Percentiles rank a stretch among this genome's conserved stretches.
Conservation (phyloP, 2,113 vertebrate genomes). For the Anolis carolinensis region DNA sequence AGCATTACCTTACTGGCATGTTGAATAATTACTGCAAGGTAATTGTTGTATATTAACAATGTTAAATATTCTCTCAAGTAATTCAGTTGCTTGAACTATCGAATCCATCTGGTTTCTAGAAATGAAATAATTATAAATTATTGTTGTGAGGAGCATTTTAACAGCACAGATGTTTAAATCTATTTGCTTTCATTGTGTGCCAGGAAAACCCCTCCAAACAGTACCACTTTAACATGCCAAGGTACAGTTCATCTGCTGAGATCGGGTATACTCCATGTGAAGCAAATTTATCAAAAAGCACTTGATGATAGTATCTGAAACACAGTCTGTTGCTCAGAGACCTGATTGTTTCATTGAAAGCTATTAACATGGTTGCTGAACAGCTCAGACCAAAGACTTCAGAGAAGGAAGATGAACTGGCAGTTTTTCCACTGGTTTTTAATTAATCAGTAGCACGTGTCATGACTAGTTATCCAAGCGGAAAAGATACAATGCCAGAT, state of each 20-base stretch:
- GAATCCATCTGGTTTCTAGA: neutral
- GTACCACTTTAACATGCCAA: constrained; percentile 14
- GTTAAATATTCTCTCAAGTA: neutral
- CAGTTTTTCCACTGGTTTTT: neutral
- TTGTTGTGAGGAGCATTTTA: neutral
- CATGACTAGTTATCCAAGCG: neutral
- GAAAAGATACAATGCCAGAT: neutral
- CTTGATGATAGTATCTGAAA: constrained; percentile 29
- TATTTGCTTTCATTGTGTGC: neutral
- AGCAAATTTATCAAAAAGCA: constrained; percentile 15
- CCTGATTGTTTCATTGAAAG: neutral
- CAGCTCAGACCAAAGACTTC: constrained; percentile 18
- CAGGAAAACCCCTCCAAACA: neutral
- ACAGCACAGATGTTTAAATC: neutral
- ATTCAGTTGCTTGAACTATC: neutral
- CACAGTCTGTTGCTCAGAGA: neutral
- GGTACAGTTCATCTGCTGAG: constrained; percentile 17
- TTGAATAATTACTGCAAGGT: too few relatives aligned
- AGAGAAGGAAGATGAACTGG: neutral
- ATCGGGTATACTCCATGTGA: neutral
- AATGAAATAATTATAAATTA: neutral
- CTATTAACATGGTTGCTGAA: neutral
- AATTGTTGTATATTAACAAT: neutral
- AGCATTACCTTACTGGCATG: too few relatives aligned
- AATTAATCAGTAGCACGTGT: constrained; percentile 10